Evolutionary conservation across 2,113 vertebrate genomes (phyloP).

Genomic region (Danionella cerebrum): DNA sequence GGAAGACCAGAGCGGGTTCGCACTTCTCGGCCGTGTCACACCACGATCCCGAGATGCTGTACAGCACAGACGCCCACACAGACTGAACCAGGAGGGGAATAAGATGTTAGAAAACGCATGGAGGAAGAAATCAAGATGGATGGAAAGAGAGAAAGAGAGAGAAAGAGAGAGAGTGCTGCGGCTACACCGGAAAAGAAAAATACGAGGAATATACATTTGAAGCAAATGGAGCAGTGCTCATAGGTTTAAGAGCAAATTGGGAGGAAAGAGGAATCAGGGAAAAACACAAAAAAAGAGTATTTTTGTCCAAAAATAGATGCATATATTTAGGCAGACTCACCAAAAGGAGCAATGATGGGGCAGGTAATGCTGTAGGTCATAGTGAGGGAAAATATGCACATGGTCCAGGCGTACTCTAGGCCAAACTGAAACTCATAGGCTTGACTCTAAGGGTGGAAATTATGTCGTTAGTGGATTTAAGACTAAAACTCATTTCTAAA

Average conservation of each 20-base stretch:
- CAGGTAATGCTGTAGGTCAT: conserved; percentile 96
- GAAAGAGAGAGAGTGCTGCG: neutral
- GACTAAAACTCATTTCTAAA: too few relatives aligned
- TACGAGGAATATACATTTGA: neutral
- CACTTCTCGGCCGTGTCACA: conserved; percentile 29
- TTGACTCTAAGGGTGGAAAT: conserved; percentile 70
- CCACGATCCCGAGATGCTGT: conserved; percentile 32
- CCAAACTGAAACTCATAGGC: conserved; percentile 94
- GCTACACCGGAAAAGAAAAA: neutral
- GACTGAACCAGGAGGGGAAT: conserved; percentile 12
- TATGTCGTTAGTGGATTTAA: too few relatives aligned
- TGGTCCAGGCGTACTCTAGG: conserved; percentile 92
- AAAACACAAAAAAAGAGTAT: neutral
- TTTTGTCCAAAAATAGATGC: neutral
- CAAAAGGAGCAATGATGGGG: conserved; percentile 88
- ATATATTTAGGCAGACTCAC: conserved; percentile 61
- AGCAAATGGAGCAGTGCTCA: neutral
- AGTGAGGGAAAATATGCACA: conserved; percentile 88
- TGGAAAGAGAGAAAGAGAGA: neutral
- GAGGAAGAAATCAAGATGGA: conserved; percentile 14
- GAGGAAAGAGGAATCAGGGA: neutral
- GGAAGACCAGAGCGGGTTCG: conserved; percentile 52
- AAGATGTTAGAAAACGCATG: conserved; percentile 9
- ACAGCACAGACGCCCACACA: conserved; percentile 42
- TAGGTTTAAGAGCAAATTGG: neutral